Evolutionary conservation across 2,888 invertebrate species (phyloP), one percentile per base, ranked within the genome.

Genomic region (Hirtodrosophila alboralis): DNA sequence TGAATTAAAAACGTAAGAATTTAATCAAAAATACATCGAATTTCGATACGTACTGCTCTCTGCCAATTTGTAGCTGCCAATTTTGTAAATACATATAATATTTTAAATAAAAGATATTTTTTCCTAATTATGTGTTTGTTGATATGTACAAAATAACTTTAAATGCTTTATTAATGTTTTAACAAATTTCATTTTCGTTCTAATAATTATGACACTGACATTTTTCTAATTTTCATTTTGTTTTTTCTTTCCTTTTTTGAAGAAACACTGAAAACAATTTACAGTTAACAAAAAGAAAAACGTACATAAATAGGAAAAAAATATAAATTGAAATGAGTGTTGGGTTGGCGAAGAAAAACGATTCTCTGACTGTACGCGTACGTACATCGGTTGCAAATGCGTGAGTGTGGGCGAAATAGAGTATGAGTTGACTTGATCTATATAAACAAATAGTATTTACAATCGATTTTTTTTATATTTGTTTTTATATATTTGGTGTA

Each of bases 11-110:
- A 72, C 45, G 36, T 13, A 75, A 75, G n/a, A 65, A 52, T 53
- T 49, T 12, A 54, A 59, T 51, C 21, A 34, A 65, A 54, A 61
- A 65, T 10, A 36, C 23, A 49, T 51, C 33, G 21, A 45, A 67
- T 57, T 61, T 57, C 18, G 43, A 56, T 80, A 79, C 75, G 61
- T 74, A 79, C 78, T 75, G 62, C 44, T 60, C 49, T 64, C 45
- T 75, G 78, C 80, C 80, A 58, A 78, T 73, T 61, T 51, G 48
- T 44, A 40, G 63, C 56, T 80, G 78, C 78, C 78, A 80, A 80
- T 78, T 21, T 62, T 12, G 16, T 40, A 47, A 34, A 48, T 37
- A n/a, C n/a, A n/a, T n/a, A 41, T 18, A 12, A 26, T n/a, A n/a
- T n/a, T n/a, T 47, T 21, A 40, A 36, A 52, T 47, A 21, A 48